phyloP scores from a whole-genome alignment of 2,888 invertebrate genomes.

The Sminthurinus aureus region DNA sequence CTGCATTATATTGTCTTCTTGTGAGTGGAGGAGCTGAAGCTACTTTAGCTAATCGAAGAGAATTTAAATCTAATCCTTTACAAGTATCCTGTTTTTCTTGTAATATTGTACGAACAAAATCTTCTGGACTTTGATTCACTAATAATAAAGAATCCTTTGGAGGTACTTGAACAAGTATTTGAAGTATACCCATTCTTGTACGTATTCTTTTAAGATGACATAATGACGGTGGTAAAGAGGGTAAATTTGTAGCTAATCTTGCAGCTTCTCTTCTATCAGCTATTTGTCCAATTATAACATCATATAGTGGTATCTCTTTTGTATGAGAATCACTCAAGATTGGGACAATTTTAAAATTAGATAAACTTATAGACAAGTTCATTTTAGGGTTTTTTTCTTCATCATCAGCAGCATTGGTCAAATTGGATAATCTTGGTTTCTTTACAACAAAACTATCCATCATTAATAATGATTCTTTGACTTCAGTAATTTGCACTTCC shows the following conservation, averaged over 20 bases:
- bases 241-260: constrained; percentile 44
- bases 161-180: constrained; percentile 42
- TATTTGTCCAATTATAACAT: constrained; percentile 46
- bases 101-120: not conserved
- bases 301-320: constrained; percentile 42
- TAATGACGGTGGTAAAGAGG: constrained; percentile 48
- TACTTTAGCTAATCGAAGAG: constrained; percentile 63
- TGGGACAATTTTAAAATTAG: constrained; percentile 15
- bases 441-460: not conserved
- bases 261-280: constrained; percentile 51
- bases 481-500: too few species aligned
- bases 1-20: constrained; percentile 72
- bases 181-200: constrained; percentile 42
- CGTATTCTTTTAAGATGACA: constrained; percentile 56
- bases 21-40: constrained; percentile 72
- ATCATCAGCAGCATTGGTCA: not conserved
- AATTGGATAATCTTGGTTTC: constrained; percentile 3
- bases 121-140: constrained; percentile 8
- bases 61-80: constrained; percentile 34
- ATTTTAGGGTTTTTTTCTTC: not conserved
- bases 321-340: constrained; percentile 29
- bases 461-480: too few species aligned
- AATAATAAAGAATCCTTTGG: not conserved
- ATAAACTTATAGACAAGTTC: not conserved
- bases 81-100: constrained; percentile 31